Evolutionary conservation across 2,888 invertebrate species (phyloP).

Genomic region (Spilosoma lubricipeda): DNA sequence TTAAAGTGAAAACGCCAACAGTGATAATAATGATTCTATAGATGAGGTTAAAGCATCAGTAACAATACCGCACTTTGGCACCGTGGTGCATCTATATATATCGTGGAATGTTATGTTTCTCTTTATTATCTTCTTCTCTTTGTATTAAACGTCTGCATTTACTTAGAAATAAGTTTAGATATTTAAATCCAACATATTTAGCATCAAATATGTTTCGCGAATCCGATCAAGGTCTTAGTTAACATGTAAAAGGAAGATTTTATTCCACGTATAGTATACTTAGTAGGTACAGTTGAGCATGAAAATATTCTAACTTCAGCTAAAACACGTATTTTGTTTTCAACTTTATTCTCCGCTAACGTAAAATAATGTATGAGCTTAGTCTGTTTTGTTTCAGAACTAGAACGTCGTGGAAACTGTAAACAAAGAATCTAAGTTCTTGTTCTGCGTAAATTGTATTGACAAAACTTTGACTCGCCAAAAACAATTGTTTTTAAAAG

Average conservation of each 20-base stretch:
- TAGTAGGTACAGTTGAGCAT: neutral
- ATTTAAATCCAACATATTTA: neutral
- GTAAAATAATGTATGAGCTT: conserved; percentile 46
- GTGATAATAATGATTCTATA: too few species aligned
- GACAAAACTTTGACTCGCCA: conserved; percentile 51
- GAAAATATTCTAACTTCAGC: conserved; percentile 10
- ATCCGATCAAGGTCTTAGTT: neutral
- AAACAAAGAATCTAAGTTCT: conserved; percentile 62
- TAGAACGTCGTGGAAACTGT: conserved; percentile 54
- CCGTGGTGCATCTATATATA: too few species aligned
- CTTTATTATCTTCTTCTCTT: neutral
- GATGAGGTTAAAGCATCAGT: too few species aligned
- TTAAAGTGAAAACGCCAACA: too few species aligned
- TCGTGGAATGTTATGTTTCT: too few species aligned
- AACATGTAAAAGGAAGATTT: neutral
- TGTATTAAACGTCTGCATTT: neutral
- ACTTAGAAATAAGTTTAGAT: neutral
- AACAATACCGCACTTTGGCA: too few species aligned
- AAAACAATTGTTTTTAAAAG: neutral
- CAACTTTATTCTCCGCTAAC: conserved; percentile 29
- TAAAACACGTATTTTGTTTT: conserved; percentile 34
- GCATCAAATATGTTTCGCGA: neutral
- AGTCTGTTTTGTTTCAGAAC: conserved; percentile 60
- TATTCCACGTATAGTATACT: neutral
- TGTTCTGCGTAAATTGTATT: conserved; percentile 60